Evolutionary conservation across 1,140 invertebrate genomes (phyloP).

Genomic region (Whitmania pigra): DNA sequence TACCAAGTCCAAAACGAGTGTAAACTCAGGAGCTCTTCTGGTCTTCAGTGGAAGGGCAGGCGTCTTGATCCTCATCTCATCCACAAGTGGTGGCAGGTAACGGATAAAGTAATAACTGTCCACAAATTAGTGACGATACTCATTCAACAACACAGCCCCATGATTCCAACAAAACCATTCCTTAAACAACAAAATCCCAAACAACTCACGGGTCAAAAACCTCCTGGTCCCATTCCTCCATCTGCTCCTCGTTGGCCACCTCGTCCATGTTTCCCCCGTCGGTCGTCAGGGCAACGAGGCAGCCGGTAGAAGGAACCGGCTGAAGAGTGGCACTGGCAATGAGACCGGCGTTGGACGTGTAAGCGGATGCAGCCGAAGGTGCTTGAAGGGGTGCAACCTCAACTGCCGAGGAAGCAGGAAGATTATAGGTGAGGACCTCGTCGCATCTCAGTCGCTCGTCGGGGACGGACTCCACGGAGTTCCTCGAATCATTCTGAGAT

Average conservation of each 20-base stretch:
- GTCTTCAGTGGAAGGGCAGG: conserved; percentile 86
- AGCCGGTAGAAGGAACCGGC: conserved; percentile 11
- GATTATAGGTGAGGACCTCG: not conserved
- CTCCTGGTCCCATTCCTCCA: conserved; percentile 56
- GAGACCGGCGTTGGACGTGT: not conserved
- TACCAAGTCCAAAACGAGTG: conserved; percentile 71
- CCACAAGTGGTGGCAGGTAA: conserved; percentile 72
- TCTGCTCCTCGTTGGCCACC: conserved; percentile 36
- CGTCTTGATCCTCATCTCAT: conserved; percentile 68
- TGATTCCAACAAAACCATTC: not conserved
- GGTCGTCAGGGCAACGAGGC: not conserved
- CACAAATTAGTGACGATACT: not conserved
- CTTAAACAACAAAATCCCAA: no score
- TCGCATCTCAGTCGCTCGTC: not conserved
- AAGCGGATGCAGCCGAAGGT: not conserved
- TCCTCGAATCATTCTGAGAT: no score
- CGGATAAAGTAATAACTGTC: conserved; percentile 71
- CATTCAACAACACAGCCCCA: not conserved
- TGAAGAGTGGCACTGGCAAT: conserved; percentile 13
- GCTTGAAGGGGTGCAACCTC: not conserved
- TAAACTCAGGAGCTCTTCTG: conserved; percentile 79
- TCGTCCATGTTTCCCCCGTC: conserved; percentile 23
- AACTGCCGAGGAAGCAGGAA: not conserved
- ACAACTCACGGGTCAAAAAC: conserved; percentile 59
- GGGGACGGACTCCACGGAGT: not conserved